Conservation (phyloP, 1,140 invertebrate genomes). For the Aphidius gifuensis region DNA sequence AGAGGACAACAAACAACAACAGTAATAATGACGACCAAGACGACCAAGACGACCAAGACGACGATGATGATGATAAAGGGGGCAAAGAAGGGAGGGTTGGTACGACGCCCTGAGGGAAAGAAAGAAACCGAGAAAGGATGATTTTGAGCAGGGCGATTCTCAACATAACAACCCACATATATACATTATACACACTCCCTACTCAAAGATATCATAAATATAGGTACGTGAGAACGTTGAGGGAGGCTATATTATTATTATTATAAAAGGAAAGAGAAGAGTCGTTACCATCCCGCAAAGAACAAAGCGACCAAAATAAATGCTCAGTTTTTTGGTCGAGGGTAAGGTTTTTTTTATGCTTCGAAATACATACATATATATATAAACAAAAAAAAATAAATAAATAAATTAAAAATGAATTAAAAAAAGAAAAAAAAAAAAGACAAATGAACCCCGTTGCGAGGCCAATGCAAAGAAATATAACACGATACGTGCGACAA, state of each 20-base stretch:
- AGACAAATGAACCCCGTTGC: background rate
- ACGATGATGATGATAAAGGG: background rate
- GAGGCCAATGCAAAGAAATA: no score
- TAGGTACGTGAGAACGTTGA: constrained; percentile 1
- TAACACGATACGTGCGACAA: no score
- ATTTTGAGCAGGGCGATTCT: background rate
- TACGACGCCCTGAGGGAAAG: background rate
- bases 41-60: background rate
- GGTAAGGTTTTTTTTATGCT: constrained; percentile 15
- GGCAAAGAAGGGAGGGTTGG: constrained; percentile 5
- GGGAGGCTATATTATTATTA: background rate
- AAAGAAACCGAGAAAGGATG: constrained; percentile 11
- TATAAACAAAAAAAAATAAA: constrained; percentile 1
- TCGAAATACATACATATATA: background rate
- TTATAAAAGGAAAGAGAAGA: constrained; percentile 11
- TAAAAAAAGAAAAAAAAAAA: background rate
- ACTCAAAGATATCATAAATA: background rate
- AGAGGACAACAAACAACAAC: constrained; percentile 9
- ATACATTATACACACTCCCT: no score
- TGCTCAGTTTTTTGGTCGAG: constrained; percentile 19
- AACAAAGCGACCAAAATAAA: constrained; percentile 30
- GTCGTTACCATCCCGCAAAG: constrained; percentile 25
- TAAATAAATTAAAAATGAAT: background rate
- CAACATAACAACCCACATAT: no score
- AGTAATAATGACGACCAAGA: background rate